Evolutionary conservation across 2,888 invertebrate species (phyloP).

Genomic region (Rhopalosiphum nymphaeae): DNA sequence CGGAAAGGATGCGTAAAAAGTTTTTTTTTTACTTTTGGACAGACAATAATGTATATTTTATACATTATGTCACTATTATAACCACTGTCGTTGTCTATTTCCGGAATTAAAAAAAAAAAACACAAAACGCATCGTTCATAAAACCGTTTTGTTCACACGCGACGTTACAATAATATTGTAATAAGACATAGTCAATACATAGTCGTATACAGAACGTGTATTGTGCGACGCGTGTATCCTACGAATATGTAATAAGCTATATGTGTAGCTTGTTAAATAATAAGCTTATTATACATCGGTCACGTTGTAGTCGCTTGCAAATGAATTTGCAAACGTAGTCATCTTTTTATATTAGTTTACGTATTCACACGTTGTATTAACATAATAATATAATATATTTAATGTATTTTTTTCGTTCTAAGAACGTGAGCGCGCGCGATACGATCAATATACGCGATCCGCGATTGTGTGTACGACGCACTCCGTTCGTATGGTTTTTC

Average conservation of each 20-base stretch:
- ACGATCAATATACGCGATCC: not conserved
- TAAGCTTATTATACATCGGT: not conserved
- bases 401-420: not conserved
- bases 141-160: not conserved
- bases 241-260: not conserved
- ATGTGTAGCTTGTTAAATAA: not conserved
- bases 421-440: constrained; percentile 10
- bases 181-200: not conserved
- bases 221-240: not conserved
- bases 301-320: not conserved
- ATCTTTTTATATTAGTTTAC: not conserved
- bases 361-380: not conserved
- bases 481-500: constrained; percentile 5
- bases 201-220: not conserved
- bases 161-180: not conserved
- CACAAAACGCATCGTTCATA: not conserved
- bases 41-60: not conserved
- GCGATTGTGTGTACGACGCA: not conserved
- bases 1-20: not conserved
- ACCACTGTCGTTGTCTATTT: not conserved
- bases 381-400: not conserved
- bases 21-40: not conserved
- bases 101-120: not conserved
- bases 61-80: not conserved
- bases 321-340: not conserved